Percentiles rank a stretch among this genome's conserved stretches.
Evolutionary conservation across 2,888 invertebrate species (phyloP).

Genomic region (Odontocolon sp.): DNA sequence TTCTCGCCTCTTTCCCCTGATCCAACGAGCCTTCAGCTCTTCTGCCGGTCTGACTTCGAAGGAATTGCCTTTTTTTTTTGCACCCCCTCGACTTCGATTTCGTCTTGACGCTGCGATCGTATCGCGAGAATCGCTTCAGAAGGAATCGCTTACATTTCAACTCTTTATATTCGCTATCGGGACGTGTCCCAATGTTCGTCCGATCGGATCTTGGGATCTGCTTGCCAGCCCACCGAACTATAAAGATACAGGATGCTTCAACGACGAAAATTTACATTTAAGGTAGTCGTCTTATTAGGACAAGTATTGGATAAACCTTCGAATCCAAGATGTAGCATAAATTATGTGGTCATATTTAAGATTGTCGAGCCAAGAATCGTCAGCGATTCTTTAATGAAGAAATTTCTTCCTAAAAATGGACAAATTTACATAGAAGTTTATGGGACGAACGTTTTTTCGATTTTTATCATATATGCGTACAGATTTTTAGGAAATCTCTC

Average conservation of each 20-base stretch:
- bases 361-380: too few relatives aligned
- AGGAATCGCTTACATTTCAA: constrained; percentile 48
- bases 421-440: too few relatives aligned
- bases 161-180: constrained; percentile 36
- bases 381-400: too few relatives aligned
- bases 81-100: constrained; percentile 41
- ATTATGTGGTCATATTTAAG: too few relatives aligned
- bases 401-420: too few relatives aligned
- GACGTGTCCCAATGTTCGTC: constrained; percentile 7
- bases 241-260: constrained; percentile 7
- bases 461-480: too few relatives aligned
- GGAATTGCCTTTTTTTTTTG: constrained; percentile 1
- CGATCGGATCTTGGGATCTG: constrained; percentile 25
- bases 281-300: too few relatives aligned
- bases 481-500: too few relatives aligned
- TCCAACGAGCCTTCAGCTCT: constrained; percentile 8
- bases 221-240: constrained; percentile 10
- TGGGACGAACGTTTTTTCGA: too few relatives aligned
- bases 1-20: constrained; percentile 30
- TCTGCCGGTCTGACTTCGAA: constrained; percentile 35
- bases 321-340: too few relatives aligned
- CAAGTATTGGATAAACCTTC: too few relatives aligned
- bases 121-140: constrained; percentile 51
- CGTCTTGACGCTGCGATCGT: constrained; percentile 36
- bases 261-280: background rate